Evolutionary conservation across 2,113 vertebrate genomes (phyloP).

Genomic region (Saccopteryx leptura): DNA sequence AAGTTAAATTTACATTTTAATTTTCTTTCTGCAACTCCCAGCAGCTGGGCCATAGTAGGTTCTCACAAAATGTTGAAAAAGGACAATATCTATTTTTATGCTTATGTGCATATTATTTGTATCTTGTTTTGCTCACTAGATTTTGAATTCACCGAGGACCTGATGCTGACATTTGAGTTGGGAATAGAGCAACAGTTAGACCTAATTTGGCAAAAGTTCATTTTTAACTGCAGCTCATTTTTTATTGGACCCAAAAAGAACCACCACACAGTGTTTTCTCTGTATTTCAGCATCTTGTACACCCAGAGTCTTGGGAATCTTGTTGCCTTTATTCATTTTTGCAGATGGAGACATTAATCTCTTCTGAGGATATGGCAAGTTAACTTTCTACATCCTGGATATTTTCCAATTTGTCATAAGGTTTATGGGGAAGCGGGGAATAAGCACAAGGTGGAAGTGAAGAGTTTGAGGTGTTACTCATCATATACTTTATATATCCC

Average conservation of each 20-base stretch:
- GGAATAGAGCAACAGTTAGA: conserved; percentile 53
- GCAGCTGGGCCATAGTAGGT: not conserved
- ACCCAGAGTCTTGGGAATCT: not conserved
- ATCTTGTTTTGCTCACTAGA: not conserved
- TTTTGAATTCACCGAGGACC: not conserved
- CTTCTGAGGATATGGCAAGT: not conserved
- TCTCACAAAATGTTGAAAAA: not conserved
- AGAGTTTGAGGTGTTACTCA: not conserved
- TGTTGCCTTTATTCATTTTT: conserved; percentile 33
- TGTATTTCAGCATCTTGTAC: conserved; percentile 56
- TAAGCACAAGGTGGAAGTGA: not conserved
- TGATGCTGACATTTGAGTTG: conserved; percentile 19
- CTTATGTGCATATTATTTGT: not conserved
- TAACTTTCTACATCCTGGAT: not conserved
- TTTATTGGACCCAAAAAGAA: conserved; percentile 23
- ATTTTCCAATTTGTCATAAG: not conserved
- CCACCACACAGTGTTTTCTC: not conserved
- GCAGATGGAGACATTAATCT: conserved; percentile 47
- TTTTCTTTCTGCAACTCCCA: not conserved
- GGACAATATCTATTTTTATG: not conserved
- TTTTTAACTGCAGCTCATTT: conserved; percentile 45
- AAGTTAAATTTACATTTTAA: conserved; percentile 20
- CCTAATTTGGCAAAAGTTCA: conserved; percentile 58
- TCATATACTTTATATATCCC: not conserved
- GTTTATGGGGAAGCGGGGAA: not conserved